Conservation (phyloP, 2,113 vertebrate species). For the Zapornia atra region DNA sequence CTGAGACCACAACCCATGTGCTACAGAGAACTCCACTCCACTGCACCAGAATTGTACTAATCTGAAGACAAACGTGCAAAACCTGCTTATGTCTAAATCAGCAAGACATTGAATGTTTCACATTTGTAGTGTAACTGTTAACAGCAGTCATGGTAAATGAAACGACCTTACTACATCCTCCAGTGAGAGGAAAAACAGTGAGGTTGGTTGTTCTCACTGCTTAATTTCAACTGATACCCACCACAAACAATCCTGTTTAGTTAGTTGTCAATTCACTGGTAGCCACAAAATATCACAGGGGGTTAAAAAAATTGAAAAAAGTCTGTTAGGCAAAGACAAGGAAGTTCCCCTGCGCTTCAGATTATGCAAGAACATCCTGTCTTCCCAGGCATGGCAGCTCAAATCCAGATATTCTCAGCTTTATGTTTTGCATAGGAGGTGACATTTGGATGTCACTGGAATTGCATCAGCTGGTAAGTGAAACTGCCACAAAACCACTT, state of each 20-base stretch:
- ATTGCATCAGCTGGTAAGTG: conserved; percentile 40
- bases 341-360: neutral
- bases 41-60: neutral
- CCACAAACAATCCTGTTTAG: neutral
- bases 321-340: neutral
- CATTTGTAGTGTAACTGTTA: neutral
- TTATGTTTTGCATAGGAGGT: conserved; percentile 11
- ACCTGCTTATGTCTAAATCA: neutral
- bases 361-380: conserved; percentile 14
- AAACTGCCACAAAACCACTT: neutral
- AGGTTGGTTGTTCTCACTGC: neutral
- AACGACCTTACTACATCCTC: neutral
- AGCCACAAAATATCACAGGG: neutral
- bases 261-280: neutral
- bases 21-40: neutral
- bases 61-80: neutral
- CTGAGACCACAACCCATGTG: neutral
- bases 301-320: neutral
- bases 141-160: neutral
- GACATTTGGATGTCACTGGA: neutral
- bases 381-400: neutral
- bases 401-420: neutral
- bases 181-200: neutral
- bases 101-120: neutral
- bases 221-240: neutral